Evolutionary conservation across 2,888 invertebrate genomes (phyloP).

Genomic region (Andrena chrysosceles): DNA sequence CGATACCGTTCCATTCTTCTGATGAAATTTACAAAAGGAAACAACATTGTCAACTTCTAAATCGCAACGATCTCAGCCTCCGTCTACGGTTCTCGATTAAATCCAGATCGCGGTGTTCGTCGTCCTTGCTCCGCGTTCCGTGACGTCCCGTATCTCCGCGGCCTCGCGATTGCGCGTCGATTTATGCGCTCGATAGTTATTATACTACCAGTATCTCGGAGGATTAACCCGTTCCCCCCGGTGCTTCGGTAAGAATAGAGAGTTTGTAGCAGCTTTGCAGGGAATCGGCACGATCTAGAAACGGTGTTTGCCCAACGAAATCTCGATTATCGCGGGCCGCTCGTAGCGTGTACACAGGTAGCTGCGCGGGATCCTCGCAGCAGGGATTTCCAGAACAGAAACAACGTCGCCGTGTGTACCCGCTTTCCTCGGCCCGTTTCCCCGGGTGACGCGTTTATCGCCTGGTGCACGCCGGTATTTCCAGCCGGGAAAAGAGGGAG

Average conservation of each 20-base stretch:
- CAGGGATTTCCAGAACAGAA: conserved; percentile 20
- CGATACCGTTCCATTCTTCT: conserved; percentile 38
- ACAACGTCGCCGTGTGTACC: conserved; percentile 3
- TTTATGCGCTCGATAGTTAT: no score
- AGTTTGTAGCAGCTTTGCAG: not conserved
- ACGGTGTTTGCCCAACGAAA: conserved; percentile 22
- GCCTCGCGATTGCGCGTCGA: not conserved
- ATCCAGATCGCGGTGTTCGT: not conserved
- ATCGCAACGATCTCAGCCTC: conserved; percentile 5
- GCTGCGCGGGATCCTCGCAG: not conserved
- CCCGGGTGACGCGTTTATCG: not conserved
- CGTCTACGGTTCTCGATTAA: conserved; percentile 10
- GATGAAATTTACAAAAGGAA: conserved; percentile 57
- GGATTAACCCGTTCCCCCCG: not conserved
- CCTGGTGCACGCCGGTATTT: conserved; percentile 26
- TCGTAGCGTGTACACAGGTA: conserved; percentile 12
- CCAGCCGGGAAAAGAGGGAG: conserved; percentile 22
- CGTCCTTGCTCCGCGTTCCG: not conserved
- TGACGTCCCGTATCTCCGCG: not conserved
- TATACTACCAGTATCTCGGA: not conserved
- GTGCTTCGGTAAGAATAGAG: not conserved
- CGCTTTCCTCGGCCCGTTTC: not conserved
- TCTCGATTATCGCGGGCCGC: conserved; percentile 22
- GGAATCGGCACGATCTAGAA: conserved; percentile 21
- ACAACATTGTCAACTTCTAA: conserved; percentile 36